Conservation (phyloP, 2,888 invertebrate species). For the Heliothis peltigera region DNA sequence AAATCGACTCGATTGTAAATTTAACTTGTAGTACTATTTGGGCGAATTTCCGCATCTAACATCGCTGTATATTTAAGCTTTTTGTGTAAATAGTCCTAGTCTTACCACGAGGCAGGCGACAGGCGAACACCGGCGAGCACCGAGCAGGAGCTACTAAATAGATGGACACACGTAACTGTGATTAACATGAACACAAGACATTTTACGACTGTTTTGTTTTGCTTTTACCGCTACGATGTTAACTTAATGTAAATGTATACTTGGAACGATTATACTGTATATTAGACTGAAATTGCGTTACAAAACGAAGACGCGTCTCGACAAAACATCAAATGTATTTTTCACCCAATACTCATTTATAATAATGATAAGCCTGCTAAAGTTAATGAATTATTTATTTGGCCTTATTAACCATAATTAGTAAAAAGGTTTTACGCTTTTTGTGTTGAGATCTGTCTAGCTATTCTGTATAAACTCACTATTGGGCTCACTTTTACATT, state of each 20-base stretch:
- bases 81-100: slow-evolving; percentile 88
- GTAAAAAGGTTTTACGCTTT: slow-evolving; percentile 81
- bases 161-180: slow-evolving; percentile 85
- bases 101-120: slow-evolving; percentile 70
- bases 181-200: slow-evolving; percentile 87
- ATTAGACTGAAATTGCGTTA: slow-evolving; percentile 77
- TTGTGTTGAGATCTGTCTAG: slow-evolving; percentile 79
- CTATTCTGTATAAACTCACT: slow-evolving; percentile 49
- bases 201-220: slow-evolving; percentile 87
- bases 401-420: slow-evolving; percentile 85
- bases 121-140: slow-evolving; percentile 70
- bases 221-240: slow-evolving; percentile 90
- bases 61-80: slow-evolving; percentile 89
- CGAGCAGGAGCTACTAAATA: slow-evolving; percentile 69
- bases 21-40: slow-evolving; percentile 85
- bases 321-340: slow-evolving; percentile 87
- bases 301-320: slow-evolving; percentile 78
- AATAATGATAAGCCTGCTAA: slow-evolving; percentile 84
- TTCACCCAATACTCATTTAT: slow-evolving; percentile 89
- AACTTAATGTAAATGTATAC: slow-evolving; percentile 82
- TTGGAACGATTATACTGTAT: slow-evolving; percentile 79
- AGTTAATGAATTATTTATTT: slow-evolving; percentile 77
- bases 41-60: slow-evolving; percentile 88
- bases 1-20: slow-evolving; percentile 79
- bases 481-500: slow-evolving; percentile 29